Percentiles rank a stretch among this genome's conserved stretches.
Conservation (phyloP, 2,888 invertebrate species). For the Lasiommata megera region DNA sequence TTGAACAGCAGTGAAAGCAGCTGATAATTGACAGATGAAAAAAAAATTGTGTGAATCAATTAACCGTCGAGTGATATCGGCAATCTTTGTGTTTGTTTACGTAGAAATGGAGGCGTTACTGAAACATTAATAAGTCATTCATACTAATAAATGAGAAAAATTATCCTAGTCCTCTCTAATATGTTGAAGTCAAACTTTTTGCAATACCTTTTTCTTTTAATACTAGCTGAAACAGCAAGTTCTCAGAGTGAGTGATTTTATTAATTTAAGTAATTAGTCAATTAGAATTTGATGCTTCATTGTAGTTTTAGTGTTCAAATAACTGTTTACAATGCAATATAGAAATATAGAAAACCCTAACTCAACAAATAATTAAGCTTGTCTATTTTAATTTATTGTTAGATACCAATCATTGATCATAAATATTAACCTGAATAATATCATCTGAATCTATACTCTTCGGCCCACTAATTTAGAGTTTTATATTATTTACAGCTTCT, state of each 20-base stretch:
- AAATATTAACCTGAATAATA: no score
- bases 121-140: conserved; percentile 6
- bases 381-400: no score
- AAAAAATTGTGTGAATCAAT: not conserved
- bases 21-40: conserved; percentile 36
- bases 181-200: conserved; percentile 15
- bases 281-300: not conserved
- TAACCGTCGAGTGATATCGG: not conserved
- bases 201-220: conserved; percentile 12
- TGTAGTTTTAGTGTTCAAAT: no score
- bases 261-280: no score
- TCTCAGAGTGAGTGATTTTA: conserved; percentile 33
- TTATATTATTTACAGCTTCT: no score
- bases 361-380: no score
- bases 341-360: no score
- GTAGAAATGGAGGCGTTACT: not conserved
- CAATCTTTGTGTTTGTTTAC: conserved; percentile 6
- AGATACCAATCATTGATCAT: no score
- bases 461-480: no score
- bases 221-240: conserved; percentile 7
- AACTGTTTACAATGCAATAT: no score
- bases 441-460: no score
- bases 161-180: conserved; percentile 2
- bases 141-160: conserved; percentile 2
- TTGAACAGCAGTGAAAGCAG: conserved; percentile 34